Evolutionary conservation across 2,113 vertebrate species (phyloP).

Genomic region (Lucifuga dentata): DNA sequence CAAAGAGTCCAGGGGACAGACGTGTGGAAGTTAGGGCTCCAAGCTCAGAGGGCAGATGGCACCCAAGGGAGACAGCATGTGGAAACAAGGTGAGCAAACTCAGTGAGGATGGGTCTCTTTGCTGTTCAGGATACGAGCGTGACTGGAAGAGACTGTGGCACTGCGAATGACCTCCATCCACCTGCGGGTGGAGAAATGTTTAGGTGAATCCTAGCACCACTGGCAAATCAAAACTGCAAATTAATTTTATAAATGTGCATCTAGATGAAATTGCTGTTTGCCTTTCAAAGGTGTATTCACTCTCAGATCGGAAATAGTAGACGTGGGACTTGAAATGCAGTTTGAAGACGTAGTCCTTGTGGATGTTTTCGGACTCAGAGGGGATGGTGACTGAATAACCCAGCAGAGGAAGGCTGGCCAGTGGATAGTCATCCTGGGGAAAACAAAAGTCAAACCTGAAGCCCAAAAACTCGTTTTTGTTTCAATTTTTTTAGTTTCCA

Average conservation of each 20-base stretch:
- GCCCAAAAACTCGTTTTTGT: background rate
- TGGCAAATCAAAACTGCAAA: background rate
- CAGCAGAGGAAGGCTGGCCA: slow-evolving; percentile 95
- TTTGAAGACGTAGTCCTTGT: slow-evolving; percentile 99
- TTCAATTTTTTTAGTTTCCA: no score
- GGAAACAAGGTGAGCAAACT: slow-evolving; percentile 58
- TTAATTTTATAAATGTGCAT: background rate
- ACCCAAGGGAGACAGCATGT: slow-evolving; percentile 26
- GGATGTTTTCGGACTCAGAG: slow-evolving; percentile 93
- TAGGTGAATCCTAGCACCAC: background rate
- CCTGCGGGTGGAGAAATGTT: slow-evolving; percentile 70
- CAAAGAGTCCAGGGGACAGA: slow-evolving; percentile 33
- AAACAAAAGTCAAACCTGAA: background rate
- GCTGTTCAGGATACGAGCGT: slow-evolving; percentile 84
- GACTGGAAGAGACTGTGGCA: slow-evolving; percentile 90
- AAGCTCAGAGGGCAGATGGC: slow-evolving; percentile 25
- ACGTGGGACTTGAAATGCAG: slow-evolving; percentile 99
- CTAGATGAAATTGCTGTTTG: slow-evolving; percentile 47
- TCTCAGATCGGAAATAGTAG: slow-evolving; percentile 98
- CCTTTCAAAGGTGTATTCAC: slow-evolving; percentile 97
- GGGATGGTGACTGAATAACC: slow-evolving; percentile 96
- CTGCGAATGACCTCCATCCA: slow-evolving; percentile 99
- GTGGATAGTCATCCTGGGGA: slow-evolving; percentile 93
- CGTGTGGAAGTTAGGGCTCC: background rate
- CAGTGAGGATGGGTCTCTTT: slow-evolving; percentile 90